Evolutionary conservation across 1,140 invertebrate genomes (phyloP).

Genomic region (Drosophila yakuba): DNA sequence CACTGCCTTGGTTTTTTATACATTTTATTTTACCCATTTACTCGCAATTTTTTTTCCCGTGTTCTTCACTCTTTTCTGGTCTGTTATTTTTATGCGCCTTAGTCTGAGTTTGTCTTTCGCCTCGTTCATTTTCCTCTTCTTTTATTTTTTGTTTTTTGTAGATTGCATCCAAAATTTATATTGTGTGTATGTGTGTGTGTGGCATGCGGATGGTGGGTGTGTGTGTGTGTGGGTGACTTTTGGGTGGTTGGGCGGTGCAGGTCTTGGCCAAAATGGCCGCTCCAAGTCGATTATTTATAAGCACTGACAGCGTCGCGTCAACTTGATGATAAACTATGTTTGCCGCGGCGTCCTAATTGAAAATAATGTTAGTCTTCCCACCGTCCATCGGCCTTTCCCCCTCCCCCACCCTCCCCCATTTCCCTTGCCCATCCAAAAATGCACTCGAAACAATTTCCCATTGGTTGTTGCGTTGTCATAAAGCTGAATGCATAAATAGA

Average conservation of each 20-base stretch:
- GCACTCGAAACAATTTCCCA: not conserved
- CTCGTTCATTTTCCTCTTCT: conserved; percentile 27
- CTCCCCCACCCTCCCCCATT: not conserved
- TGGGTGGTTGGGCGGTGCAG: conserved; percentile 5
- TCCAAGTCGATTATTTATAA: conserved; percentile 80
- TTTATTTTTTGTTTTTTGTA: conserved; percentile 27
- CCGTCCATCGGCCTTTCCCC: conserved; percentile 2
- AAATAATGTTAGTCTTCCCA: conserved; percentile 69
- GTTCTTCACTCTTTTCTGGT: conserved; percentile 34
- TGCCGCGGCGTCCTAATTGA: conserved; percentile 79
- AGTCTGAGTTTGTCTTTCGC: conserved; percentile 43
- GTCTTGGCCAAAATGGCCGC: conserved; percentile 70
- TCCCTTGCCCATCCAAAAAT: not conserved
- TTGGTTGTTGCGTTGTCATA: too few species aligned
- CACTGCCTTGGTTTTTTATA: conserved; percentile 37
- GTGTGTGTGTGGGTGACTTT: not conserved
- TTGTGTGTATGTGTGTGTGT: conserved; percentile 54
- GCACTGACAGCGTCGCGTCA: conserved; percentile 80
- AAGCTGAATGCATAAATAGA: too few species aligned
- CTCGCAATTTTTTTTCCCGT: conserved; percentile 14
- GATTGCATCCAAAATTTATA: conserved; percentile 83
- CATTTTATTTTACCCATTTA: conserved; percentile 32
- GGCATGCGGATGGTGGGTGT: not conserved
- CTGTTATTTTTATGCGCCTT: conserved; percentile 68
- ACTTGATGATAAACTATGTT: conserved; percentile 84